These are phyloP conservation scores for Amphipyra berbera DNA, from an alignment of 2,888 invertebrate species.

Conservation along the genomic window DNA sequence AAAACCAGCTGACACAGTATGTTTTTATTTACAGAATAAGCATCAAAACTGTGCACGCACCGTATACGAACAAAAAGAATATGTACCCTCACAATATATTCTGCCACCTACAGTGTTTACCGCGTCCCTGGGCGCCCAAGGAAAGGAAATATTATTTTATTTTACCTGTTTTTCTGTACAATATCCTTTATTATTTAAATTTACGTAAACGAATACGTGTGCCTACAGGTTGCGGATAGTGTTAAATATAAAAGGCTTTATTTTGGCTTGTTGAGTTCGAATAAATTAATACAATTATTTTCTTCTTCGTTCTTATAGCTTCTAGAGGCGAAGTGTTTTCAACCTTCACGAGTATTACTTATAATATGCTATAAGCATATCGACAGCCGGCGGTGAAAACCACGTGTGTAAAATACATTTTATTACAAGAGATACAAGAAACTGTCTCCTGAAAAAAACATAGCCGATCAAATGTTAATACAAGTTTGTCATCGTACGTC, in stretches of 20 bases:
- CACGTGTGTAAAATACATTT: no score
- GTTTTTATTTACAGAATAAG: conserved; percentile 59
- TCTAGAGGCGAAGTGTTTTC: no score
- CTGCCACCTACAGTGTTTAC: conserved; percentile 60
- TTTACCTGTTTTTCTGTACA: conserved; percentile 53
- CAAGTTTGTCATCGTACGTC: no score
- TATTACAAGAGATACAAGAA: no score
- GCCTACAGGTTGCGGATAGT: conserved; percentile 18
- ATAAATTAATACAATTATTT: background rate
- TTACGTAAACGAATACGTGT: conserved; percentile 35
- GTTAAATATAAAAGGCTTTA: conserved; percentile 16
- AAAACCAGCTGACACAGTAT: conserved; percentile 49
- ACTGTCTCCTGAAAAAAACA: no score
- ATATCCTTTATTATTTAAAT: conserved; percentile 59
- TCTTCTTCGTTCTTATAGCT: background rate
- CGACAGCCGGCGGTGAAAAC: no score
- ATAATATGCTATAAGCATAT: no score
- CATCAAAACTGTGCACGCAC: conserved; percentile 24
- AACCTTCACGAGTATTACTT: no score
- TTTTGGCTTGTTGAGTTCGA: conserved; percentile 4
- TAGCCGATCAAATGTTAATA: no score
- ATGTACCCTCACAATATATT: conserved; percentile 53
- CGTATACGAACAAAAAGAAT: conserved; percentile 38
- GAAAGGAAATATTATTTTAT: conserved; percentile 59
- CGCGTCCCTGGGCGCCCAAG: conserved; percentile 48